These are phyloP conservation scores for Hafferia zeledoni DNA, from an alignment of 2,797 vertebrate species.

Conservation along the genomic window DNA sequence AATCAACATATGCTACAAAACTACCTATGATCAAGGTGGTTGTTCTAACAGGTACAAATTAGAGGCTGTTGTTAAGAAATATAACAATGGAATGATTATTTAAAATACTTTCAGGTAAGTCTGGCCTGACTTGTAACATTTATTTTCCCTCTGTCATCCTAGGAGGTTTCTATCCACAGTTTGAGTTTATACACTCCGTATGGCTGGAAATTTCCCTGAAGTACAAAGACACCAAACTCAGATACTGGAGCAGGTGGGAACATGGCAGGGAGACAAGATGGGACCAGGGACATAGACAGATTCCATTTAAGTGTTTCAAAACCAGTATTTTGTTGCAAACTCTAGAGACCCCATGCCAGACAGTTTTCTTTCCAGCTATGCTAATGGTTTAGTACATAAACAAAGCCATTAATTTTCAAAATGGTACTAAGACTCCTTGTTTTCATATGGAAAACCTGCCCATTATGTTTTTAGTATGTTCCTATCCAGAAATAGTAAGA, in stretches of 20 bases:
- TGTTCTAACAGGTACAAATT: not conserved
- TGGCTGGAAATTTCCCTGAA: not conserved
- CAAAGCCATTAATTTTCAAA: not conserved
- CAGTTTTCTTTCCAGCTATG: not conserved
- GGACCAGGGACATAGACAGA: not conserved
- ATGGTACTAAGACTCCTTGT: not conserved
- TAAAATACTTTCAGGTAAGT: not conserved
- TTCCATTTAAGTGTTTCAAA: not conserved
- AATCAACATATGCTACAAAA: not conserved
- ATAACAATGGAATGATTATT: not conserved
- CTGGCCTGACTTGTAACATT: not conserved
- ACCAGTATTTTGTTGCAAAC: not conserved
- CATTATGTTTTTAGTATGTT: not conserved
- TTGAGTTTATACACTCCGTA: not conserved
- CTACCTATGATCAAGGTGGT: rapidly evolving
- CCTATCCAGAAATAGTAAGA: not conserved
- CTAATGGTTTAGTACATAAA: not conserved
- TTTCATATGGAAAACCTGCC: not conserved
- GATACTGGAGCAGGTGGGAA: rapidly evolving
- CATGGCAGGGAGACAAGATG: not conserved
- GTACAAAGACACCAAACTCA: not conserved
- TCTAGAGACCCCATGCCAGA: not conserved
- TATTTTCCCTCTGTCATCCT: not conserved
- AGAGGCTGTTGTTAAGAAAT: not conserved
- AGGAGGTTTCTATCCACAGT: not conserved